Percentiles rank a stretch among this genome's conserved stretches.
phyloP scores from a whole-genome alignment of 2,797 vertebrate species.

The Adrianichthys oophorus region DNA sequence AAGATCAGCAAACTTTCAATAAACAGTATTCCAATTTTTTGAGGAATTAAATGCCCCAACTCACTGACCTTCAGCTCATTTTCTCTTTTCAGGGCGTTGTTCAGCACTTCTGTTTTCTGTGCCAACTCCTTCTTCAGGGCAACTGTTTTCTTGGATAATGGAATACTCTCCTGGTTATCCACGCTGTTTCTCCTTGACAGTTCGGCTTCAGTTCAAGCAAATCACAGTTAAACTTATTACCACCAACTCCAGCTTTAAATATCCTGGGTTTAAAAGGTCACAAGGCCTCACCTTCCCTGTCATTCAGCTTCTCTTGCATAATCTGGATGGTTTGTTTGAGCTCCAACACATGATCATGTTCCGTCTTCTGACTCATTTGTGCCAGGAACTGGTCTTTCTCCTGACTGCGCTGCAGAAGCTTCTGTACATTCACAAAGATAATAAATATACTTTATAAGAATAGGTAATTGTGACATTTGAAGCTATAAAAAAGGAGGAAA shows the following conservation, averaged over 20 bases:
- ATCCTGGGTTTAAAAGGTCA: constrained; percentile 15
- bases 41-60: not conserved
- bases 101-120: constrained; percentile 77
- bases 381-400: constrained; percentile 71
- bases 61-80: constrained; percentile 77
- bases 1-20: not conserved
- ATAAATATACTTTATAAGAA: constrained; percentile 4
- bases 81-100: constrained; percentile 78
- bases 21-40: not conserved
- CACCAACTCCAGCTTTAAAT: constrained; percentile 7
- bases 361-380: constrained; percentile 61
- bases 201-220: constrained; percentile 59
- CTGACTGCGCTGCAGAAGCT: constrained; percentile 75
- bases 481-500: constrained; percentile 4
- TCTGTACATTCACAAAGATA: constrained; percentile 63
- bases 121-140: constrained; percentile 79
- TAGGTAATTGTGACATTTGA: not conserved
- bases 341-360: constrained; percentile 66
- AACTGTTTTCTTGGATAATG: constrained; percentile 60
- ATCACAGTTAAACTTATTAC: constrained; percentile 19
- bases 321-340: constrained; percentile 80
- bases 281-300: constrained; percentile 71
- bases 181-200: constrained; percentile 68
- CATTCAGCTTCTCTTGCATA: constrained; percentile 76
- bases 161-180: constrained; percentile 59